Evolutionary conservation across 1,140 invertebrate species (phyloP).

Genomic region (Rhysida immarginata): DNA sequence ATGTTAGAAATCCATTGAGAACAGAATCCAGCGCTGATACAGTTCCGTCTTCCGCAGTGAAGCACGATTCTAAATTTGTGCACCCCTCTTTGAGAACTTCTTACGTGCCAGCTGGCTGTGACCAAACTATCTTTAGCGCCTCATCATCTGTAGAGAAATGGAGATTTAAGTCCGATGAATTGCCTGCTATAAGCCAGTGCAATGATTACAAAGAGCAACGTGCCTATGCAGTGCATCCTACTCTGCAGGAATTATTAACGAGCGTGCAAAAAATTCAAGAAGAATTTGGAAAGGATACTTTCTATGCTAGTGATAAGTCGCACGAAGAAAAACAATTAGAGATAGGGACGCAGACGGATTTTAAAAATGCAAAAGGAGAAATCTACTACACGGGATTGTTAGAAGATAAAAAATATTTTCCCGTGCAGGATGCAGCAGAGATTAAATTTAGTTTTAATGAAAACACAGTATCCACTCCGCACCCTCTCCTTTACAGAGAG

Average conservation of each 20-base stretch:
- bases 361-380: too few species aligned
- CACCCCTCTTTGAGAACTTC: neutral
- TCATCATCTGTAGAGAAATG: neutral
- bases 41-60: neutral
- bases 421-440: too few species aligned
- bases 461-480: too few species aligned
- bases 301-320: too few species aligned
- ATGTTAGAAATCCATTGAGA: too few species aligned
- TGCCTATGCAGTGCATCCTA: neutral
- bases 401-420: too few species aligned
- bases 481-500: too few species aligned
- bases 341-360: too few species aligned
- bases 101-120: neutral
- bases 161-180: neutral
- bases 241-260: neutral
- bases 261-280: conserved; percentile 5
- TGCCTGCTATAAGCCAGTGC: neutral
- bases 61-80: neutral
- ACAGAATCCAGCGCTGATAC: too few species aligned
- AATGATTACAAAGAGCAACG: neutral
- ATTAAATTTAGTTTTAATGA: too few species aligned
- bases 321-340: too few species aligned
- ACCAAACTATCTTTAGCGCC: neutral
- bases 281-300: conserved; percentile 5
- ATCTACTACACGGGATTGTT: too few species aligned